These are phyloP conservation scores for Mesocricetus auratus DNA, from an alignment of 2,113 vertebrate species.

Conservation along the genomic window DNA sequence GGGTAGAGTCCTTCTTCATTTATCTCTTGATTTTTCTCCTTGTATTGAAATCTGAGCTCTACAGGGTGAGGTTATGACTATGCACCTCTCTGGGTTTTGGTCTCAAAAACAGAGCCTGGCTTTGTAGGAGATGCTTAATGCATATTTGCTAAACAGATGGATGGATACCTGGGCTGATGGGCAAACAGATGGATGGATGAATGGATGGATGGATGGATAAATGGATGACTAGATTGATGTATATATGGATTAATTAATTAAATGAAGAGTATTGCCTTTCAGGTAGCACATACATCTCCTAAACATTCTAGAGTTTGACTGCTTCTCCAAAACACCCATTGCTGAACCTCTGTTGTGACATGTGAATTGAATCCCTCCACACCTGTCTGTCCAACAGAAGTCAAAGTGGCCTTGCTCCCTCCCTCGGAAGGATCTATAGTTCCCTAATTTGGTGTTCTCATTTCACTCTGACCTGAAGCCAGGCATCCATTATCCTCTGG, in stretches of 20 bases:
- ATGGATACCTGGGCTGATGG: not conserved
- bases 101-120: not conserved
- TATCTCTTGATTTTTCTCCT: not conserved
- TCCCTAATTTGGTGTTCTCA: not conserved
- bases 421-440: not conserved
- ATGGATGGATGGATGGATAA: too few species aligned
- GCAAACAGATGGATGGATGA: not conserved
- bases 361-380: not conserved
- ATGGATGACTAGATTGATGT: not conserved
- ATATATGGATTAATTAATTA: not conserved
- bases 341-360: too few species aligned
- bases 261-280: not conserved
- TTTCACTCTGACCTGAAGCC: not conserved
- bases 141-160: not conserved
- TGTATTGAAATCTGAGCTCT: not conserved
- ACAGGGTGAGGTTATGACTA: not conserved
- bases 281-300: not conserved
- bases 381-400: not conserved
- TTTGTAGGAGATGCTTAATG: not conserved
- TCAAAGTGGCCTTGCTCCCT: not conserved
- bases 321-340: rapidly evolving
- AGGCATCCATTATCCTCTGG: not conserved
- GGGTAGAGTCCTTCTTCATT: not conserved
- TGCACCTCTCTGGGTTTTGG: not conserved
- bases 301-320: not conserved